These are phyloP conservation scores for Gnathonemus longibarbis DNA, from an alignment of 2,113 vertebrate species.

Conservation along the genomic window DNA sequence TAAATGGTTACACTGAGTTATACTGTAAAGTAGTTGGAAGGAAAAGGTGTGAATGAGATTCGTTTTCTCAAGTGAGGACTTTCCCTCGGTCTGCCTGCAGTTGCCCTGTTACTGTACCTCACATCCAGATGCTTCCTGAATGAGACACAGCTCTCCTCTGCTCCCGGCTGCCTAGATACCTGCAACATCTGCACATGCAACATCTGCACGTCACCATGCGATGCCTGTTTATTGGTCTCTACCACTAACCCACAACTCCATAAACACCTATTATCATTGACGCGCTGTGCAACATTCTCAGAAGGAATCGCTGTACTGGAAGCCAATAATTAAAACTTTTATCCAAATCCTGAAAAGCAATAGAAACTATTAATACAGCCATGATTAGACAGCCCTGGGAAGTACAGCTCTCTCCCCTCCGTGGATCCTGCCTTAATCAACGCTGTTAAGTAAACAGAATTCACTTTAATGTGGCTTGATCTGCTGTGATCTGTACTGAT, in stretches of 20 bases:
- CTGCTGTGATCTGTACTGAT: background rate
- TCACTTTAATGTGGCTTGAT: background rate
- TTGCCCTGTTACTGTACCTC: background rate
- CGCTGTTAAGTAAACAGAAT: background rate
- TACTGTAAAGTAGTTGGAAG: background rate
- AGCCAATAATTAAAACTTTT: background rate
- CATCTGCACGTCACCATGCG: background rate
- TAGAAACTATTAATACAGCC: background rate
- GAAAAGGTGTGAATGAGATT: background rate
- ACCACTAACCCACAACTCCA: background rate
- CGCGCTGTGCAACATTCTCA: background rate
- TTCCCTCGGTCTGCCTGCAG: background rate
- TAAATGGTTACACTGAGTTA: background rate
- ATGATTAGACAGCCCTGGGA: background rate
- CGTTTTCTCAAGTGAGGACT: background rate
- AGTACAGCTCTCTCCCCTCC: background rate
- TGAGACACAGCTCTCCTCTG: background rate
- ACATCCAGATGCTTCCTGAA: background rate
- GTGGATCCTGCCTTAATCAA: background rate
- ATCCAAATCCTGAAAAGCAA: background rate
- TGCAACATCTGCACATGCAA: background rate
- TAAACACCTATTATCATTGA: background rate
- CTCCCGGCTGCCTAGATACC: background rate
- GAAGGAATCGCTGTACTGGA: background rate
- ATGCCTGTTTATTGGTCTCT: background rate